phyloP scores from a whole-genome alignment of 1,140 invertebrate species.

The Neocloeon triangulifer region DNA sequence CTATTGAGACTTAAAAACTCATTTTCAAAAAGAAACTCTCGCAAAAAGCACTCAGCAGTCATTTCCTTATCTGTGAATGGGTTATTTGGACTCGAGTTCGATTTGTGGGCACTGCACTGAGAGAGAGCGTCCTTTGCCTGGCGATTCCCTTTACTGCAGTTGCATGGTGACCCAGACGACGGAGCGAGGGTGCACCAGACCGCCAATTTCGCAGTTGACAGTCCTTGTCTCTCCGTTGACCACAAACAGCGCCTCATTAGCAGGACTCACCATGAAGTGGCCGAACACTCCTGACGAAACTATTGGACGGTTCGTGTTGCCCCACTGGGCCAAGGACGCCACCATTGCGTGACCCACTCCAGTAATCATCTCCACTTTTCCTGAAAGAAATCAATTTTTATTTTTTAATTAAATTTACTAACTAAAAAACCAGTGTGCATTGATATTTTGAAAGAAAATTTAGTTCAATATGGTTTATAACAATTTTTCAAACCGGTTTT shows the following conservation, averaged over 20 bases:
- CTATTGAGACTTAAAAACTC: too few species aligned
- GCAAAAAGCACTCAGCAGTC: too few species aligned
- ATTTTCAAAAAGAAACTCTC: too few species aligned
- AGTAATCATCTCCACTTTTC: conserved; percentile 58
- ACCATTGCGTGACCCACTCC: conserved; percentile 41
- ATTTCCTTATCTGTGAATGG: too few species aligned
- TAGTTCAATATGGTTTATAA: too few species aligned
- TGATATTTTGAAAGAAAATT: neutral
- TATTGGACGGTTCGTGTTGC: conserved; percentile 40
- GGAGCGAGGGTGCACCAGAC: conserved; percentile 34
- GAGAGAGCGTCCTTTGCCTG: neutral
- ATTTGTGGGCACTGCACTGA: too few species aligned
- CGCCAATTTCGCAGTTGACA: conserved; percentile 56
- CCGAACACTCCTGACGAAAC: conserved; percentile 47
- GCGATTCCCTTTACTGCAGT: conserved; percentile 4
- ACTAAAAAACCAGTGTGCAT: neutral
- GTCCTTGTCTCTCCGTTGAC: conserved; percentile 48
- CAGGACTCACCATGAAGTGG: conserved; percentile 49
- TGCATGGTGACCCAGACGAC: conserved; percentile 36
- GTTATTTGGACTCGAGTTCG: too few species aligned
- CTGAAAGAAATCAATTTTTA: conserved; percentile 14
- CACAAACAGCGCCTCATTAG: conserved; percentile 46
- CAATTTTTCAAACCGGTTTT: too few species aligned
- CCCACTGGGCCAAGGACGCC: conserved; percentile 33
- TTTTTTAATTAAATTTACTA: neutral